Evolutionary conservation across 2,888 invertebrate genomes (phyloP).

Genomic region (Nephrotoma appendiculata): DNA sequence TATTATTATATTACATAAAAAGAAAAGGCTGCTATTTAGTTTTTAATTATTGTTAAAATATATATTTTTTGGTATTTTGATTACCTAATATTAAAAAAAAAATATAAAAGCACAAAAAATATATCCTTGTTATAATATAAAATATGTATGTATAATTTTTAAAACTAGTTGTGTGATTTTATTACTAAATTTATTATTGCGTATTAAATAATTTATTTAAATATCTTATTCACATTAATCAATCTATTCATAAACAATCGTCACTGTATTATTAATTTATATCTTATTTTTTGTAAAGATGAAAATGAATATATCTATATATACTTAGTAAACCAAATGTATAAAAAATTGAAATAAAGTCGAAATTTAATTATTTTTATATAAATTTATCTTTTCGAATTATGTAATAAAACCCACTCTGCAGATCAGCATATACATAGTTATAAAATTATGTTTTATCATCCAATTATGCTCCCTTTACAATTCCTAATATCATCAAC

Average conservation of each 20-base stretch:
- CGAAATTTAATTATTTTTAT: not conserved
- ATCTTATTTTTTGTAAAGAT: not conserved
- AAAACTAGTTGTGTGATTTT: not conserved
- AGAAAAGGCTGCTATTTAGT: not conserved
- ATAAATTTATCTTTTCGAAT: not conserved
- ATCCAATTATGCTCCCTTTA: too few relatives aligned
- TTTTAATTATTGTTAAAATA: not conserved
- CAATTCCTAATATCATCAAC: too few relatives aligned
- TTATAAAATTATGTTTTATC: too few relatives aligned
- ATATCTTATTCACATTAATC: not conserved
- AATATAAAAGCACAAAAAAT: not conserved
- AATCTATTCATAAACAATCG: not conserved
- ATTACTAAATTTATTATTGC: not conserved
- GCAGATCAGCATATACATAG: too few relatives aligned
- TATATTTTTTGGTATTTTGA: not conserved
- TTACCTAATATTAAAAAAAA: not conserved
- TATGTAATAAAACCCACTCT: too few relatives aligned
- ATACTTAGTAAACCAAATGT: not conserved
- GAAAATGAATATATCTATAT: not conserved
- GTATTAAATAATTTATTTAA: not conserved
- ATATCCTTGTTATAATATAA: not conserved
- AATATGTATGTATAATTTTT: not conserved
- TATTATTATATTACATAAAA: not conserved
- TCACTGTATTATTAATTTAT: not conserved
- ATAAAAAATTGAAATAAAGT: not conserved